Percentiles rank a stretch among this genome's conserved stretches.
Evolutionary conservation across 2,888 invertebrate genomes (phyloP).

Genomic region (Steinernema carpocapsae): DNA sequence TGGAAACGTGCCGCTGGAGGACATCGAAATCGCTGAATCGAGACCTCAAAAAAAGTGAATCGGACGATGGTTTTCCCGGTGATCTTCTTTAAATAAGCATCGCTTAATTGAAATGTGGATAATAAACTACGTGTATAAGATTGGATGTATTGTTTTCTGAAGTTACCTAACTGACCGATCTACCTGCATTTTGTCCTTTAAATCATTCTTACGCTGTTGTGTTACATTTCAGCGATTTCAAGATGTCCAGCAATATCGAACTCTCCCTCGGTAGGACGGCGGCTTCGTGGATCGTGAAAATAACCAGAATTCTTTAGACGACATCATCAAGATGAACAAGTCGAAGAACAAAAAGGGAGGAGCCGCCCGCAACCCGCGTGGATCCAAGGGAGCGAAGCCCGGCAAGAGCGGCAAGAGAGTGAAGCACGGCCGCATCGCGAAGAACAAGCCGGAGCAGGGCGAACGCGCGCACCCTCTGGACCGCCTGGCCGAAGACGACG

Average conservation of each 20-base stretch:
- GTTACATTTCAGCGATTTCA: too few species aligned
- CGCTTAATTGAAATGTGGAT: not conserved
- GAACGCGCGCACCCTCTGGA: conserved; percentile 58
- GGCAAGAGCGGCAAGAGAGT: not conserved
- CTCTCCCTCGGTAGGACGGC: conserved; percentile 9
- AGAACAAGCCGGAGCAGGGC: conserved; percentile 1
- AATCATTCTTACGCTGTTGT: not conserved
- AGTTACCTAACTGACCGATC: too few species aligned
- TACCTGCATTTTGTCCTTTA: not conserved
- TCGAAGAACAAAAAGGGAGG: not conserved
- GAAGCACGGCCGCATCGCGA: conserved; percentile 4
- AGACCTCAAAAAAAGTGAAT: conserved; percentile 16
- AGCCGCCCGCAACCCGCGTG: not conserved
- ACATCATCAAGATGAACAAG: conserved; percentile 20
- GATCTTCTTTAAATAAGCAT: not conserved
- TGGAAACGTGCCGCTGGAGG: conserved; percentile 53
- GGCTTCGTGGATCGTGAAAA: not conserved
- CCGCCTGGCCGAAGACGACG: conserved; percentile 67
- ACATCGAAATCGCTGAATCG: conserved; percentile 33
- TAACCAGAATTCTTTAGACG: not conserved
- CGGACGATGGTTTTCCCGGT: not conserved
- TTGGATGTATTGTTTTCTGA: too few species aligned
- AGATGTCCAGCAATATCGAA: not conserved
- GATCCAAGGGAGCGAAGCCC: not conserved
- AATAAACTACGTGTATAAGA: not conserved